A percentile compares a stretch with the other conserved stretches of the same genome.
Evolutionary conservation across 2,888 invertebrate genomes (phyloP).

Genomic region (Allophyes oxyacanthae): DNA sequence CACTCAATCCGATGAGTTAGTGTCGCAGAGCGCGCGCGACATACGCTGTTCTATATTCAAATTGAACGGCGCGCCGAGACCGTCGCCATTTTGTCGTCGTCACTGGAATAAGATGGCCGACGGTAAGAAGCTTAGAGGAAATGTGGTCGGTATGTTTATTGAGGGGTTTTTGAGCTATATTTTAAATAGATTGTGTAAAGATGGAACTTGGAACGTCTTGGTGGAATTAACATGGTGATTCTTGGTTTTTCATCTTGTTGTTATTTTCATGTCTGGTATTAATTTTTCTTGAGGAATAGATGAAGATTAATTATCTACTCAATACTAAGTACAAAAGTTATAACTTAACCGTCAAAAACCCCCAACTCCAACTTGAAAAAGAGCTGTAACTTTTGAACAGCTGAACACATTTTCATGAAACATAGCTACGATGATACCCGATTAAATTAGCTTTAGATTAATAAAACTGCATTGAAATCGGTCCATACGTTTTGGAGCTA

Average conservation of each 20-base stretch:
- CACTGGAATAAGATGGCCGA: slow-evolving; percentile 79
- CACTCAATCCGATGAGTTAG: slow-evolving; percentile 88
- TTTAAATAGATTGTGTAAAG: slow-evolving; percentile 61
- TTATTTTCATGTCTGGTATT: background rate
- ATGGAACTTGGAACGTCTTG: slow-evolving; percentile 30
- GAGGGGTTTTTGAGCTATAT: slow-evolving; percentile 62
- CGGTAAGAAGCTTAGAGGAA: slow-evolving; percentile 75
- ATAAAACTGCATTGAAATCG: too few relatives aligned
- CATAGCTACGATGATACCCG: too few relatives aligned
- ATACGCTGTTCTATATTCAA: slow-evolving; percentile 89
- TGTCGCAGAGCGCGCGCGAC: slow-evolving; percentile 84
- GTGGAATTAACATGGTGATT: slow-evolving; percentile 25
- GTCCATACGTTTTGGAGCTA: too few relatives aligned
- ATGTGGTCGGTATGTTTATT: slow-evolving; percentile 70
- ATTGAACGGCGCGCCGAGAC: slow-evolving; percentile 82
- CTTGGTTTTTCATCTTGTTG: background rate
- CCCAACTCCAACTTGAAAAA: too few relatives aligned
- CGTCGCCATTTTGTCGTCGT: slow-evolving; percentile 86
- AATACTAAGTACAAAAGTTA: too few relatives aligned
- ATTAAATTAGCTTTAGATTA: too few relatives aligned
- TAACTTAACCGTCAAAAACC: too few relatives aligned
- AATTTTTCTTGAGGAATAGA: too few relatives aligned
- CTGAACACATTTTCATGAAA: too few relatives aligned
- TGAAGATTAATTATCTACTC: too few relatives aligned
- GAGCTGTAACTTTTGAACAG: too few relatives aligned